Evolutionary conservation across 2,797 vertebrate genomes (phyloP).

Genomic region (Ptychadena robeensis): DNA sequence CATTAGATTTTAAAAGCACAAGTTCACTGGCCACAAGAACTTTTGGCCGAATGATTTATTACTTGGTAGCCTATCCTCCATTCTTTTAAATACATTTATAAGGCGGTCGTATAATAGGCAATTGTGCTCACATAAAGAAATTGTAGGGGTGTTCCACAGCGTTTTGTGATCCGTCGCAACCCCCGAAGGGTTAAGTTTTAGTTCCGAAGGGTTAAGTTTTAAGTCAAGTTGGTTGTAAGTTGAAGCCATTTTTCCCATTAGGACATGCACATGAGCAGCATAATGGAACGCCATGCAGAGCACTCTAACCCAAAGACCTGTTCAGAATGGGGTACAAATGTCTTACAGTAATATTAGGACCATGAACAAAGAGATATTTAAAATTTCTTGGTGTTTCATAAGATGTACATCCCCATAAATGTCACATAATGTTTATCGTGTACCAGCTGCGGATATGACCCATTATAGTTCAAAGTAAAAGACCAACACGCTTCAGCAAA

Average conservation of each 20-base stretch:
- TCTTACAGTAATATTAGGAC: not conserved
- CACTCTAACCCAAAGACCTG: not conserved
- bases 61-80: too few relatives aligned
- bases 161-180: too few relatives aligned
- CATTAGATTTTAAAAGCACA: not conserved
- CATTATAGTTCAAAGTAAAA: conserved; percentile 33
- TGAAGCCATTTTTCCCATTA: too few relatives aligned
- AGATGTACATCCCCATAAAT: conserved; percentile 49
- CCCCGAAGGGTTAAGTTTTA: too few relatives aligned
- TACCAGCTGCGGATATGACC: conserved; percentile 30
- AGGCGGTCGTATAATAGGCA: too few relatives aligned
- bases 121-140: too few relatives aligned
- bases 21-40: too few relatives aligned
- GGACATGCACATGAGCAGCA: not conserved
- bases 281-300: not conserved
- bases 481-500: conserved; percentile 31
- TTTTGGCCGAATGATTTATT: too few relatives aligned
- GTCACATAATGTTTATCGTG: conserved; percentile 24
- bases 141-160: too few relatives aligned
- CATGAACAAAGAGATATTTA: conserved; percentile 2
- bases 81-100: too few relatives aligned
- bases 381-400: conserved; percentile 23
- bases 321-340: not conserved
- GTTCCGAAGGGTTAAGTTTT: too few relatives aligned
- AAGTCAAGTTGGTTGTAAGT: too few relatives aligned